phyloP scores from a whole-genome alignment of 2,797 vertebrate species.

The Pseudochirops corinnae region DNA sequence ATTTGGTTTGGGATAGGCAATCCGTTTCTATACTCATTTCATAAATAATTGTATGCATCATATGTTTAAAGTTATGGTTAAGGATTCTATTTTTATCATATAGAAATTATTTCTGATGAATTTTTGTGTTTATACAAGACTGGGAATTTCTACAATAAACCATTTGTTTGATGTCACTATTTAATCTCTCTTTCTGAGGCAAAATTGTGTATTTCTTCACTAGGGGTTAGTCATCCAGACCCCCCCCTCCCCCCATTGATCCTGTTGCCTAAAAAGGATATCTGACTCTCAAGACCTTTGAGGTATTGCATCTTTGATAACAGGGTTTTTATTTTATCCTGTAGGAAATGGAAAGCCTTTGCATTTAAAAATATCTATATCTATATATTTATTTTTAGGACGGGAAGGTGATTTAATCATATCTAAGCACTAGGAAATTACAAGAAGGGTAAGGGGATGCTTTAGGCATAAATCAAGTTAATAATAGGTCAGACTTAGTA shows the following conservation, averaged over 20 bases:
- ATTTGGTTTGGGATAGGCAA: not conserved
- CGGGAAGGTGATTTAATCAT: not conserved
- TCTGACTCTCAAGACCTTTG: not conserved
- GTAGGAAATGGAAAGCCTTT: not conserved
- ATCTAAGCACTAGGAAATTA: not conserved
- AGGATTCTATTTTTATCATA: not conserved
- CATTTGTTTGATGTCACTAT: not conserved
- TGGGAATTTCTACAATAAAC: not conserved
- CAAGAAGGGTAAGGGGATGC: not conserved
- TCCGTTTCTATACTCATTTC: not conserved
- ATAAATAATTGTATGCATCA: not conserved
- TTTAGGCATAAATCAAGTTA: not conserved
- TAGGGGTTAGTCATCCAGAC: not conserved
- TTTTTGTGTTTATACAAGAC: not conserved
- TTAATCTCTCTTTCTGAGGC: not conserved
- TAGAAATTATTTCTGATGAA: not conserved
- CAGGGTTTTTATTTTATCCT: not conserved
- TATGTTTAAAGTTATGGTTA: not conserved
- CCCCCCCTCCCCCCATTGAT: not conserved
- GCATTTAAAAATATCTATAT: not conserved
- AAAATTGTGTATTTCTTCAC: not conserved
- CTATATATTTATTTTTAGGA: not conserved
- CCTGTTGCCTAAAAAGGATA: not conserved
- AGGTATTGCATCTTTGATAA: not conserved
- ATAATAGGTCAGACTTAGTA: not conserved